Evolutionary conservation across 2,797 vertebrate genomes (phyloP).

Genomic region (Lophotriccus pileatus): DNA sequence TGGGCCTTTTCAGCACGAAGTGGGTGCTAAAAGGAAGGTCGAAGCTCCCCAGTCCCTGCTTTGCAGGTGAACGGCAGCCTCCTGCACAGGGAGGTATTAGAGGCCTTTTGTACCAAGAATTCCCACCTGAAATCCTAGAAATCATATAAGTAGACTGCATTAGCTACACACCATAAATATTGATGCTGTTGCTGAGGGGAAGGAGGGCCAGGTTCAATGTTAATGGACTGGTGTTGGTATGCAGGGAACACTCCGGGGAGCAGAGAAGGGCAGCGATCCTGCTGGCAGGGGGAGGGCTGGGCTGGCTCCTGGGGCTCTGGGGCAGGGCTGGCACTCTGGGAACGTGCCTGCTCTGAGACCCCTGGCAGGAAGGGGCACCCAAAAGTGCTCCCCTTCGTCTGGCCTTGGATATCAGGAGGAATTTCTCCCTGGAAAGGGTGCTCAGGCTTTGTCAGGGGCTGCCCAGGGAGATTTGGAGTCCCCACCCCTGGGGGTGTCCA

Average conservation of each 20-base stretch:
- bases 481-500: neutral
- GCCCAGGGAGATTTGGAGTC: neutral
- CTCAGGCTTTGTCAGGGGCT: neutral
- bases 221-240: conserved; percentile 6
- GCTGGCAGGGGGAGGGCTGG: neutral
- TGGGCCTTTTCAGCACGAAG: neutral
- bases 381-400: neutral
- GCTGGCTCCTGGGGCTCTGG: neutral
- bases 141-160: conserved; percentile 61
- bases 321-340: neutral
- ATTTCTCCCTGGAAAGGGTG: neutral
- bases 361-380: neutral
- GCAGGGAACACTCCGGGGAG: neutral
- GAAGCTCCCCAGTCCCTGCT: neutral
- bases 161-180: conserved; percentile 70
- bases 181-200: conserved; percentile 47
- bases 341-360: rapidly evolving
- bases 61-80: neutral
- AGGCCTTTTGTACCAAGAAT: conserved; percentile 24
- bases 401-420: neutral
- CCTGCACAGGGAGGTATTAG: neutral
- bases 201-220: conserved; percentile 21
- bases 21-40: neutral
- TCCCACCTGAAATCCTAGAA: conserved; percentile 31
- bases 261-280: neutral